Base-by-base conservation (phyloP, 2,113 vertebrate species). In the Oreochromis tanganicae region DNA sequence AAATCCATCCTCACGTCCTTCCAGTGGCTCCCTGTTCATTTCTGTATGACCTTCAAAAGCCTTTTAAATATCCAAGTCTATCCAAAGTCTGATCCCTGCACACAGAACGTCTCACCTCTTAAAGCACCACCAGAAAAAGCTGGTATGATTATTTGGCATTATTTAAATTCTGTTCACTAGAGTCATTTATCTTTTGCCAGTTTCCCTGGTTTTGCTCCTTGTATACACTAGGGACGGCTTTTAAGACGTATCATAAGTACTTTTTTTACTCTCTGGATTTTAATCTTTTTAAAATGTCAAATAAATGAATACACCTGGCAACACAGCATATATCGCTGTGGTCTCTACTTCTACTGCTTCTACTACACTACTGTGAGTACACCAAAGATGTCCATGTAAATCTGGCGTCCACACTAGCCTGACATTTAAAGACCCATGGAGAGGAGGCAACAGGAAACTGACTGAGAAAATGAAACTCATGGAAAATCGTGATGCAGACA, bases 181-280 rank as follows among this genome's bases (percentile, higher is more conserved):
- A 14, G 38, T 24, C 5, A 24, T 9, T 24, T 9, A 46, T 7
- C 2, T 43, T 43, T 71, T 46, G 5, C 1, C 7, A 43, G n/a
- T 24, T 71, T 71, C 66, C 38, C 66, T 24, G 2, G 12, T 43
- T 14, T 24, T 24, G 3, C n/a, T 41, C 36, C 36, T 43, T 43
- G 36, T 5, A 41, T 14, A 19, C 11, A 41, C 19, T 27, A 73
- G 9, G 41, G 21, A 24, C 3, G 0, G 38, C 68, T 16, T 73
- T 27, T 46, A 73, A 46, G 0, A 43, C 0, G 7, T 9, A 71
- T 71, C 66, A 24, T 43, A 43, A 0, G 8, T 46, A 4, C 66
- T 46, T 9, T 14, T 9, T 71, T 71, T 13, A 71, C 17, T 73
- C 21, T 73, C 68, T 46, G n/a, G 3, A 46, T 46, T 61, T 73